Percentiles rank a stretch among this genome's conserved stretches.
Evolutionary conservation across 1,140 invertebrate species (phyloP).

Genomic region (Rhyacophila brunnea): DNA sequence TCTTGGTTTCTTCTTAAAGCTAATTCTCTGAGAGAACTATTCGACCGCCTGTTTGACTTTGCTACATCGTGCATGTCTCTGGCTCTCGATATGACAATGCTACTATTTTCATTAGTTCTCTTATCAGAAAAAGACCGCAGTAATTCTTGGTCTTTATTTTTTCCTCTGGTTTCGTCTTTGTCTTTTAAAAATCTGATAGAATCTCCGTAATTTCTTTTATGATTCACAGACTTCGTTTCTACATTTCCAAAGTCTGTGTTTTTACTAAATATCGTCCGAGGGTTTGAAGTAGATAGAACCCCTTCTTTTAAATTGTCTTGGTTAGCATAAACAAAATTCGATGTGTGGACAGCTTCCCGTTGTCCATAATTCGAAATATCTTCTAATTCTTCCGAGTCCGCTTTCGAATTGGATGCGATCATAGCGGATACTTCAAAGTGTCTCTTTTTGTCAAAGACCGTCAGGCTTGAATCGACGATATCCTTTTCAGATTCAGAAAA

Average conservation of each 20-base stretch:
- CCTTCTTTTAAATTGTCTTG: too few relatives aligned
- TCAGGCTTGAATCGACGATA: conserved; percentile 16
- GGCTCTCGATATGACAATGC: not conserved
- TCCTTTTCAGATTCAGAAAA: conserved; percentile 4
- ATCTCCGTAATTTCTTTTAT: not conserved
- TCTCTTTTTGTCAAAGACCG: conserved; percentile 19
- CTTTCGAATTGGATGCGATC: conserved; percentile 4
- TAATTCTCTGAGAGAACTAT: conserved; percentile 27
- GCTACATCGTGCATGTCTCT: not conserved
- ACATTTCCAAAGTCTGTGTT: not conserved
- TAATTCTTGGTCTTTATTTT: too few relatives aligned
- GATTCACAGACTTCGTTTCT: not conserved
- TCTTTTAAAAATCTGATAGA: too few relatives aligned
- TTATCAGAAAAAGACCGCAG: too few relatives aligned
- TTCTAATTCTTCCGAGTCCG: conserved; percentile 7
- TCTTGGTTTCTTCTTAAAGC: conserved; percentile 40
- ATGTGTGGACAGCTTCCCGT: too few relatives aligned
- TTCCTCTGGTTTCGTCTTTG: too few relatives aligned
- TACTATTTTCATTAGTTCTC: not conserved
- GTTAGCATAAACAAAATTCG: too few relatives aligned
- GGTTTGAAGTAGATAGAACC: too few relatives aligned
- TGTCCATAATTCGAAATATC: too few relatives aligned
- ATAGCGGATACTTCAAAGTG: conserved; percentile 31
- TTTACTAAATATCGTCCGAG: not conserved
- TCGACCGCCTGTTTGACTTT: not conserved